Percentiles rank a stretch among this genome's conserved stretches.
These are phyloP conservation scores for Lithophane ornitopus DNA, from an alignment of 2,888 invertebrate genomes.

Conservation along the genomic window DNA sequence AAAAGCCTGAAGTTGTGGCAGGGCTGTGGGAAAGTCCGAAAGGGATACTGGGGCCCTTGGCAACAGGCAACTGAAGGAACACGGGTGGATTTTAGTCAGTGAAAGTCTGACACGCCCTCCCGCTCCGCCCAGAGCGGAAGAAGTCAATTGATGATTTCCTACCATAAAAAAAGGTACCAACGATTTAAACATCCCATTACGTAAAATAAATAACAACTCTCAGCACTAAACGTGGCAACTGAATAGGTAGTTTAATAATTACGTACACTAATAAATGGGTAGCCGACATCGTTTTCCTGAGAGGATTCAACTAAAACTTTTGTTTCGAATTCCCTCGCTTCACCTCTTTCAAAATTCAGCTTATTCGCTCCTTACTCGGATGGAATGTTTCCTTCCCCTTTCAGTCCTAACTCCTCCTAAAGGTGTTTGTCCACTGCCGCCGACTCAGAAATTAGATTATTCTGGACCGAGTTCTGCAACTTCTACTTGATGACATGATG, in stretches of 20 bases:
- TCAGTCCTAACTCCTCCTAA: slow-evolving; percentile 14
- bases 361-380: slow-evolving; percentile 27
- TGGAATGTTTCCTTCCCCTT: slow-evolving; percentile 21
- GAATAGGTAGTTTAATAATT: slow-evolving; percentile 45
- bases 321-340: slow-evolving; percentile 24
- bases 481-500: no score
- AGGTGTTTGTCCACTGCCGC: background rate
- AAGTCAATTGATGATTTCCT: no score
- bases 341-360: slow-evolving; percentile 39
- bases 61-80: no score
- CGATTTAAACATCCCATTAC: slow-evolving; percentile 1
- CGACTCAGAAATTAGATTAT: background rate
- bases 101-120: no score
- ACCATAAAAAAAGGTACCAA: no score
- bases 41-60: no score
- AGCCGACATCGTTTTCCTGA: slow-evolving; percentile 29
- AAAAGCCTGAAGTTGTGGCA: no score
- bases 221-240: slow-evolving; percentile 21
- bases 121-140: no score
- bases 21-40: no score
- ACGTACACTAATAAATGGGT: slow-evolving; percentile 31
- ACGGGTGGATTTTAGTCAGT: no score
- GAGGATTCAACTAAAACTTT: slow-evolving; percentile 40
- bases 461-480: background rate
- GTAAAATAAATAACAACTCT: slow-evolving; percentile 29